Evolutionary conservation across 2,113 vertebrate species (phyloP).

Genomic region (Otus sunia): DNA sequence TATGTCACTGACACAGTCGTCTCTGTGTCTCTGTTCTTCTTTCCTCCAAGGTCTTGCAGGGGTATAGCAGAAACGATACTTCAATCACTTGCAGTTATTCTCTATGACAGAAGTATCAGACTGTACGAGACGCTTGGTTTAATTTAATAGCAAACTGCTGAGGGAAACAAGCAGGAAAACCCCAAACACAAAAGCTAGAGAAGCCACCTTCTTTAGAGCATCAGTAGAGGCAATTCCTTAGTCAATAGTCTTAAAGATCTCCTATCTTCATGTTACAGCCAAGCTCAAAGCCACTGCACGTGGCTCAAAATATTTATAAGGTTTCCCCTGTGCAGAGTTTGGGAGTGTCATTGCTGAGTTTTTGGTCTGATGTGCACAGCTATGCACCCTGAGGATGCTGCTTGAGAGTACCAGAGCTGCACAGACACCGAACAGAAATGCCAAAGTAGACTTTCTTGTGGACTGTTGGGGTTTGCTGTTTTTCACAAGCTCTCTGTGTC

Average conservation of each 20-base stretch:
- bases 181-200: background rate
- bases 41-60: background rate
- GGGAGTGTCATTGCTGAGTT: background rate
- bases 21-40: background rate
- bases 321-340: background rate
- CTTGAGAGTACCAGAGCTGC: background rate
- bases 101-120: background rate
- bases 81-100: background rate
- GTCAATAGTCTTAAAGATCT: background rate
- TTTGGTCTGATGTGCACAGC: background rate
- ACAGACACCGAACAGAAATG: background rate
- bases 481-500: background rate
- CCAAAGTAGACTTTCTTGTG: background rate
- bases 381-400: background rate
- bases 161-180: background rate
- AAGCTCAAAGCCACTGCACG: background rate
- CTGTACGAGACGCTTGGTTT: rapidly evolving
- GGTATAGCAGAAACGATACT: background rate
- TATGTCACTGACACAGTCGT: background rate
- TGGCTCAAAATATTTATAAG: background rate
- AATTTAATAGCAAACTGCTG: background rate
- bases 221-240: background rate
- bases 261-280: background rate
- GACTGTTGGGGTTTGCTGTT: background rate
- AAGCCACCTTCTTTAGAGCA: background rate